A percentile compares a stretch with the other conserved stretches of the same genome.
phyloP scores from a whole-genome alignment of 2,888 invertebrate species.

The Stenchaetothrips biformis region DNA sequence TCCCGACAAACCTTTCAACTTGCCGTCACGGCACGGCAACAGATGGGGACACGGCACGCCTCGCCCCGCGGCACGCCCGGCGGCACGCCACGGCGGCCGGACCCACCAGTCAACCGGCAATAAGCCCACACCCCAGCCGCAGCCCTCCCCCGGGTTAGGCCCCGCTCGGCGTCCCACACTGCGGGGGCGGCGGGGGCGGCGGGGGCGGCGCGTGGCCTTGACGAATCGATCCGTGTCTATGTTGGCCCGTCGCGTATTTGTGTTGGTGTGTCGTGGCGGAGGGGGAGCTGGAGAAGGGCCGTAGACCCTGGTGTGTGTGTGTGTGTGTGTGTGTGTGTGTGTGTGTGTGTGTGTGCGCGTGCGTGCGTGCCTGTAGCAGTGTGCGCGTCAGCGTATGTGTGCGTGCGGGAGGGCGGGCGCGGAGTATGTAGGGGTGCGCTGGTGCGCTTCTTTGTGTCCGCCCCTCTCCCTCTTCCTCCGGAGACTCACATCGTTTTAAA shows the following conservation, averaged over 20 bases:
- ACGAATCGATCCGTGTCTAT: constrained; percentile 20
- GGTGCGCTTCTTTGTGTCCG: neutral
- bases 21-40: neutral
- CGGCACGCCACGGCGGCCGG: neutral
- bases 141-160: too few species aligned
- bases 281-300: neutral
- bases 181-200: neutral
- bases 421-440: neutral
- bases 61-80: neutral
- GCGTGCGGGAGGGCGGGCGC: neutral
- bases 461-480: neutral
- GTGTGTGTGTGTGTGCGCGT: neutral
- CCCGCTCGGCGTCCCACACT: too few species aligned
- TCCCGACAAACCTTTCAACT: too few species aligned
- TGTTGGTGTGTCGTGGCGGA: neutral
- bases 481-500: neutral
- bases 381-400: too few species aligned
- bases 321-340: neutral
- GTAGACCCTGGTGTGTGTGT: neutral
- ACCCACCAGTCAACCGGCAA: neutral
- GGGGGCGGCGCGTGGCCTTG: constrained; percentile 6
- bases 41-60: neutral
- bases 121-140: too few species aligned
- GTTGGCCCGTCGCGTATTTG: neutral
- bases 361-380: too few species aligned